Percentiles rank a stretch among this genome's conserved stretches.
Conservation (phyloP, 2,113 vertebrate genomes). For the Phylloscopus trochiloides region DNA sequence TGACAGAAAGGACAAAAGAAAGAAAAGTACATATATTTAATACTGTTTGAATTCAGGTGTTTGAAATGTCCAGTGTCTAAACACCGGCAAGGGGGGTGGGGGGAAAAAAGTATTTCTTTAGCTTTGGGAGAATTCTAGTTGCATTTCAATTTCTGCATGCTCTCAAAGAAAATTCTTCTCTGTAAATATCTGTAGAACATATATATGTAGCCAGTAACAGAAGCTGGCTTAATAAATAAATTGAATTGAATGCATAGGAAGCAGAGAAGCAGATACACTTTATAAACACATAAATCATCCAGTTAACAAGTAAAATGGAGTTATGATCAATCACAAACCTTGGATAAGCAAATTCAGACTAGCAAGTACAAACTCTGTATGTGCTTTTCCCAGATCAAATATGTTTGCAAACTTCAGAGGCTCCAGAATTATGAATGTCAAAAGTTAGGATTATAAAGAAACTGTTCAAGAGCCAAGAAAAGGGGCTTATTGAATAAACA, state of each 20-base stretch:
- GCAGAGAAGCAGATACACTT: background rate
- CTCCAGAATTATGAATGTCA: background rate
- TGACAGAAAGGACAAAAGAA: background rate
- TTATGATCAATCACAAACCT: background rate
- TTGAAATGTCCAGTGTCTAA: background rate
- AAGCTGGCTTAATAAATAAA: background rate
- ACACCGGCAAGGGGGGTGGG: background rate
- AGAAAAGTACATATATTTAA: background rate
- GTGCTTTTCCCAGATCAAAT: background rate
- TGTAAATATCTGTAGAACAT: background rate
- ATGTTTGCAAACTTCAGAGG: slow-evolving; percentile 17
- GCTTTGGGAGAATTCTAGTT: background rate
- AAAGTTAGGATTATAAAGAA: background rate
- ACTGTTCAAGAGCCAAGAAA: background rate
- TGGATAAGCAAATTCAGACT: background rate
- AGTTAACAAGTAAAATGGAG: background rate
- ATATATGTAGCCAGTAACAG: background rate
- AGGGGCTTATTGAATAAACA: background rate
- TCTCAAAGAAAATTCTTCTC: background rate
- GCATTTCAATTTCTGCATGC: background rate
- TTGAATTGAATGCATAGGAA: background rate
- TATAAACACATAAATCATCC: slow-evolving; percentile 16
- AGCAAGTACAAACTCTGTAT: background rate
- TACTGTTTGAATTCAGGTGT: background rate
- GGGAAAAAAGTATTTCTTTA: background rate